Percentiles rank a stretch among this genome's conserved stretches.
Conservation (phyloP, 1,140 invertebrate species). For the Chironomus tepperi region DNA sequence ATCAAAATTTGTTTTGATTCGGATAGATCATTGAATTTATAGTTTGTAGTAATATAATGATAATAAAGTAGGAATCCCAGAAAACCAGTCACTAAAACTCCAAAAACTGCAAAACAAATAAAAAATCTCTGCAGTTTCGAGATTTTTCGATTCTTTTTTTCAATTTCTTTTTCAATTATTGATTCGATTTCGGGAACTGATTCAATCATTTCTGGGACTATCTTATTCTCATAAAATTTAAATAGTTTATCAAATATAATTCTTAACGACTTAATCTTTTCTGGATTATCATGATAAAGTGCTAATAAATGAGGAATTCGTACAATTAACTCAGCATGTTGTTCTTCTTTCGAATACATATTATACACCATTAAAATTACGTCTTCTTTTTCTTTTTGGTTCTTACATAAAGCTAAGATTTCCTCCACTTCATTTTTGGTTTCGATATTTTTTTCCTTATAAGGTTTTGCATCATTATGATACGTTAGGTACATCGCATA, state of each 20-base stretch:
- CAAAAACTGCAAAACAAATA: not conserved
- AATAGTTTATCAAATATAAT: not conserved
- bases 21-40: too few relatives aligned
- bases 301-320: not conserved
- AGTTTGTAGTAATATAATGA: too few relatives aligned
- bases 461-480: not conserved
- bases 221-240: not conserved
- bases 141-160: not conserved
- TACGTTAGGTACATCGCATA: not conserved
- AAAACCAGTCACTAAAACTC: too few relatives aligned
- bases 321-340: not conserved
- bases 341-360: not conserved
- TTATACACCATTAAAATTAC: not conserved
- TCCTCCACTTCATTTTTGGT: not conserved
- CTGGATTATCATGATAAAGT: not conserved
- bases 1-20: too few relatives aligned
- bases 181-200: not conserved
- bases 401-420: not conserved
- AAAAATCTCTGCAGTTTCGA: not conserved
- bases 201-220: not conserved
- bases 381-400: not conserved
- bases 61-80: too few relatives aligned
- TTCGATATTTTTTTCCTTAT: not conserved
- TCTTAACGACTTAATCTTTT: not conserved
- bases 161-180: not conserved